Percentiles rank a stretch among this genome's conserved stretches.
These are phyloP conservation scores for Cantharis nigra DNA, from an alignment of 2,888 invertebrate genomes.

Conservation along the genomic window DNA sequence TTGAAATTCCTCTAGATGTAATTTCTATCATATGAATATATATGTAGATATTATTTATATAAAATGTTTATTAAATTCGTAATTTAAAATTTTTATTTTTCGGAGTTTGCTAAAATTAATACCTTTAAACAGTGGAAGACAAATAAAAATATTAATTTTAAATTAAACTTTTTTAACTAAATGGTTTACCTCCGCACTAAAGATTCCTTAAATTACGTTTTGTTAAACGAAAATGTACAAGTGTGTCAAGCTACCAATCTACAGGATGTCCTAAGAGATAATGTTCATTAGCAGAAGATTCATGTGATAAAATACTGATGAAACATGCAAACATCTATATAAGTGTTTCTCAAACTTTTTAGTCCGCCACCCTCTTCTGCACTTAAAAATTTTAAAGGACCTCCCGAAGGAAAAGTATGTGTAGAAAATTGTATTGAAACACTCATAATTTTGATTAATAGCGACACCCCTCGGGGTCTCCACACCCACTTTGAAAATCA, in stretches of 20 bases:
- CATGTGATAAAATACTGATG: not conserved
- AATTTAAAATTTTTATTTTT: not conserved
- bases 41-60: not conserved
- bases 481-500: too few relatives aligned
- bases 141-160: not conserved
- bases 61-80: not conserved
- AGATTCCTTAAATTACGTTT: not conserved
- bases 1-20: not conserved
- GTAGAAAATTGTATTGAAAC: too few relatives aligned
- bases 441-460: too few relatives aligned
- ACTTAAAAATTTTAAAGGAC: too few relatives aligned
- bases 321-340: not conserved
- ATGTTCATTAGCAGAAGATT: not conserved
- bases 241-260: not conserved
- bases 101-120: not conserved
- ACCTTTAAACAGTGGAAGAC: not conserved
- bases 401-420: too few relatives aligned
- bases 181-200: not conserved
- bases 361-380: too few relatives aligned
- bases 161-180: not conserved
- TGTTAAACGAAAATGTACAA: not conserved
- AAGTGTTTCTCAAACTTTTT: too few relatives aligned
- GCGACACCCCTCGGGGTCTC: too few relatives aligned
- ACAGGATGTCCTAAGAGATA: not conserved
- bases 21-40: not conserved